Conservation (phyloP, 2,888 invertebrate genomes). For the Tromatobia lineatoria region DNA sequence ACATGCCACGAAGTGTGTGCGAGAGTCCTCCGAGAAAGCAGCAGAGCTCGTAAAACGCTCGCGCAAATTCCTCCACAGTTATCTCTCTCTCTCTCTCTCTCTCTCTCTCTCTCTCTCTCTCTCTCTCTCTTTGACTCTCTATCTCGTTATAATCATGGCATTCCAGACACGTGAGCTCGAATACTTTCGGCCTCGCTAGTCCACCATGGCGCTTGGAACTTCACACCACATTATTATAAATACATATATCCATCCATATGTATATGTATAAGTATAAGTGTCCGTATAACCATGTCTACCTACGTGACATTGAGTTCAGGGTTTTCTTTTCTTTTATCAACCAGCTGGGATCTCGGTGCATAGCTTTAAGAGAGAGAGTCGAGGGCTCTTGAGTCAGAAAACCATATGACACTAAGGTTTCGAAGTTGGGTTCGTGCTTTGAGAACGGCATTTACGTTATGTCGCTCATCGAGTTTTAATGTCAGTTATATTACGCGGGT, state of each 20-base stretch:
- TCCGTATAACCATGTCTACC: not conserved
- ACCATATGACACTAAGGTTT: not conserved
- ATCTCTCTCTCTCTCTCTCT: not conserved
- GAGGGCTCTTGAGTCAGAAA: not conserved
- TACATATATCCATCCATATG: not conserved
- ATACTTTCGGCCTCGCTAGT: constrained; percentile 54
- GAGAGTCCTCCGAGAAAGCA: constrained; percentile 9
- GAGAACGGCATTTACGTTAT: not conserved
- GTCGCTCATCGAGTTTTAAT: not conserved
- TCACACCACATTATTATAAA: not conserved
- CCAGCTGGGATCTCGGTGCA: constrained; percentile 12
- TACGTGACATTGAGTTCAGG: constrained; percentile 47
- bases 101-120: constrained; percentile 1
- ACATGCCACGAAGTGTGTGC: not conserved
- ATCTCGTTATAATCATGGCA: constrained; percentile 29
- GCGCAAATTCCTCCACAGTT: constrained; percentile 26
- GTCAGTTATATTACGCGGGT: too few species aligned
- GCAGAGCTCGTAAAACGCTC: constrained; percentile 10
- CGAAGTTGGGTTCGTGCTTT: not conserved
- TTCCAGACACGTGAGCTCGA: constrained; percentile 43
- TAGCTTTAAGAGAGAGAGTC: constrained; percentile 15
- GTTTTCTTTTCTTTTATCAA: constrained; percentile 32
- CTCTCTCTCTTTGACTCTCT: not conserved
- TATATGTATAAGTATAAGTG: too few species aligned
- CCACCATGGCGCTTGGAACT: constrained; percentile 8